These are phyloP conservation scores for Epinotia demarniana DNA, from an alignment of 2,888 invertebrate species.

Conservation along the genomic window DNA sequence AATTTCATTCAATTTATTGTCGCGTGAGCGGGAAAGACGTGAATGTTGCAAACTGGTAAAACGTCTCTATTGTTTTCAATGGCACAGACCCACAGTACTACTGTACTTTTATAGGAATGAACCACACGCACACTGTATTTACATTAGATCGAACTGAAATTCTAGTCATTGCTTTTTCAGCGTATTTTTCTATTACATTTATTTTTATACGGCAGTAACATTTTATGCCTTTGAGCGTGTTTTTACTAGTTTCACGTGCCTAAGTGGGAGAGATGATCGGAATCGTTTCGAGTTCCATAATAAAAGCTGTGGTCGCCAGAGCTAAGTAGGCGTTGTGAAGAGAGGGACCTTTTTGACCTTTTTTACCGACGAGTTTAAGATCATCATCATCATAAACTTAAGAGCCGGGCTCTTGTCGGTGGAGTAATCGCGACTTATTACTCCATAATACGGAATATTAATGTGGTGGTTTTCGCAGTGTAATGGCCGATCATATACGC, in stretches of 20 bases:
- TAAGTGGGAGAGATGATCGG: not conserved
- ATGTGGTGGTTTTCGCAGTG: too few species aligned
- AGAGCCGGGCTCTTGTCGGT: too few species aligned
- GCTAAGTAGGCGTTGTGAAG: too few species aligned
- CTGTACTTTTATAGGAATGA: not conserved
- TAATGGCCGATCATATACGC: too few species aligned
- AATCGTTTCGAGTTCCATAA: not conserved
- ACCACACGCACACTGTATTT: constrained; percentile 7
- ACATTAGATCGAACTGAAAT: constrained; percentile 26
- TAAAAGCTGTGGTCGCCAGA: not conserved
- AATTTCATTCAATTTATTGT: too few species aligned
- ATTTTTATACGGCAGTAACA: constrained; percentile 37
- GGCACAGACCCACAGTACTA: not conserved
- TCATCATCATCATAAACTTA: too few species aligned
- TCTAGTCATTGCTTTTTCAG: constrained; percentile 29
- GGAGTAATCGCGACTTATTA: too few species aligned
- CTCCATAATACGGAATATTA: too few species aligned
- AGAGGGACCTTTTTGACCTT: too few species aligned
- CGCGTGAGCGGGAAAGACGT: too few species aligned
- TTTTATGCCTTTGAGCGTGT: constrained; percentile 26
- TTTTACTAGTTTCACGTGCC: constrained; percentile 26
- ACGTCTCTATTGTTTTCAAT: not conserved
- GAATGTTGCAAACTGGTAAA: too few species aligned
- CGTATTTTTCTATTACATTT: constrained; percentile 39
- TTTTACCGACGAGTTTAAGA: too few species aligned